Base-by-base conservation (phyloP, 2,113 vertebrate genomes). In the Mandrillus leucophaeus region DNA sequence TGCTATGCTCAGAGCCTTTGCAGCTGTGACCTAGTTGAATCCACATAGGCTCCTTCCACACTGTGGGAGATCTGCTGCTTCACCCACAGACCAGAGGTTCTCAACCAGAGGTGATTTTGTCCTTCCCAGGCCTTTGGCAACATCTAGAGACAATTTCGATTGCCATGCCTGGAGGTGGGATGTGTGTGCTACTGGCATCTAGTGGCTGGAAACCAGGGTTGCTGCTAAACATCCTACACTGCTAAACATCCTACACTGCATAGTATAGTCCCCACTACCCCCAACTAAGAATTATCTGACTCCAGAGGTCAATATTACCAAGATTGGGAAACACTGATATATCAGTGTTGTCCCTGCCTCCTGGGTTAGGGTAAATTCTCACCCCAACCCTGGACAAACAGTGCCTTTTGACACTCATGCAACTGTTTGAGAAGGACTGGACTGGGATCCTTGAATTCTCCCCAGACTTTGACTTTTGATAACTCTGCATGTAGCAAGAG, bases 331-430 rank as follows among this genome's bases (percentile, higher is more conserved):
- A 76, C 25, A 25, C 27, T 6, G n/a, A 16, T 27, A 43, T 48
- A 55, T 75, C 32, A 14, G 22, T 81, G n/a, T 68, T 45, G 43
- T 72, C 17, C 66, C 40, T 83, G 40, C 40, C 68, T 61, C 85
- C 43, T 59, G 55, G 43, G 57, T 30, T 72, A 20, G 32, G 88
- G 70, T 45, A 13, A 83, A 68, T 52, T 66, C n/a, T 40, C 59
- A 75, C 14, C 83, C 79, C n/a, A n/a, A 8, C 68, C 79, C 82
- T 80, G 83, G 92, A 95, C 30, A 55, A 13, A 52, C 23, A 38
- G 40, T 45, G 92, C 94, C 92, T 92, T 93, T 64, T 52, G 52
- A 90, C 17, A 45, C 30, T 76, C 57, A 11, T 66, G 70, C 38
- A 55, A 5, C 75, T 90, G 27, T 25, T 48, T 94, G 80, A 83